These are phyloP conservation scores for Eretmocerus hayati DNA, from an alignment of 2,888 invertebrate species.

Conservation along the genomic window DNA sequence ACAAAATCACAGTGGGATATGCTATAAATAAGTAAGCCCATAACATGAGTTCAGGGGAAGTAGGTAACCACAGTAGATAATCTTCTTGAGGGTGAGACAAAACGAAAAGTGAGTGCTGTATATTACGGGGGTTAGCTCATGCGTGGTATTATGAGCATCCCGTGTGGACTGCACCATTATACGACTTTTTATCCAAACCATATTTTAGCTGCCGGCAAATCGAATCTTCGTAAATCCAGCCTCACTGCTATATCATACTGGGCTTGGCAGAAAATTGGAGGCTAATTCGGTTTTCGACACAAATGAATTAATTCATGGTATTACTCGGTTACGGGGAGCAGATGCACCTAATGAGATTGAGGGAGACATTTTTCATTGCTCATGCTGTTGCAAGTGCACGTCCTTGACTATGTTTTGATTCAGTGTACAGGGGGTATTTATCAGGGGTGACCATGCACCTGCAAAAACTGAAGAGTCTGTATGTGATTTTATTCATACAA, in stretches of 20 bases:
- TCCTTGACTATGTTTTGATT: no score
- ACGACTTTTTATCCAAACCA: constrained; percentile 10
- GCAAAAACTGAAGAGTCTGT: no score
- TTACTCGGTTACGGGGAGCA: not conserved
- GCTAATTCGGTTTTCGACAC: constrained; percentile 14
- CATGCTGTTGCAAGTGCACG: not conserved
- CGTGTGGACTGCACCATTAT: constrained; percentile 5
- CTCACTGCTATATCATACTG: no score
- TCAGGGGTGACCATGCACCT: no score
- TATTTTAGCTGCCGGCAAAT: constrained; percentile 7
- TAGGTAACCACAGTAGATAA: constrained; percentile 15
- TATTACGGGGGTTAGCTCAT: not conserved
- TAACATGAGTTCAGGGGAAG: not conserved
- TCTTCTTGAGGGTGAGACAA: constrained; percentile 2
- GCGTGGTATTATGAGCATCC: constrained; percentile 2
- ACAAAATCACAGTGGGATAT: constrained; percentile 22
- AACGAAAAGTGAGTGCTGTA: no score
- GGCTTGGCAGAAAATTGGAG: constrained; percentile 5
- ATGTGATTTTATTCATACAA: no score
- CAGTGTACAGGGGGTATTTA: no score
- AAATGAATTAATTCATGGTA: constrained; percentile 14
- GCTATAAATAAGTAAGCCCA: constrained; percentile 1
- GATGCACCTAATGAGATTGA: constrained; percentile 15
- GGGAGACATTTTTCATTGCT: constrained; percentile 8
- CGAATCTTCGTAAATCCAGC: not conserved